Percentiles rank a stretch among this genome's conserved stretches.
phyloP scores from a whole-genome alignment of 2,888 invertebrate genomes.

The Malachius bipustulatus region DNA sequence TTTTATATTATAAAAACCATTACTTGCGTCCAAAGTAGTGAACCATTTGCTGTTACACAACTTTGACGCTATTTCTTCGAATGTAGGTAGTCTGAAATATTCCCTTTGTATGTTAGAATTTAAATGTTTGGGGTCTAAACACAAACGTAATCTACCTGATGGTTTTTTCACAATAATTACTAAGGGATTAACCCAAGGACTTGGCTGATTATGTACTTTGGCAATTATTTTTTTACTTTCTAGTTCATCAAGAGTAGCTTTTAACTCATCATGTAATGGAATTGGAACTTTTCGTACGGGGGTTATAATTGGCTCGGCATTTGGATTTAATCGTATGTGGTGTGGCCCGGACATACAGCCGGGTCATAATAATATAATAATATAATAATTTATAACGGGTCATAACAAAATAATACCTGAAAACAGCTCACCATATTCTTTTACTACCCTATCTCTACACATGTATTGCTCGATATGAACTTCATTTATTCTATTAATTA shows the following conservation, averaged over 20 bases:
- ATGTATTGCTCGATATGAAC: constrained; percentile 8
- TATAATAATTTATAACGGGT: too few relatives aligned
- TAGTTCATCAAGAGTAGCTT: constrained; percentile 11
- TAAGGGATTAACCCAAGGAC: constrained; percentile 14
- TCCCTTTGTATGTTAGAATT: constrained; percentile 22
- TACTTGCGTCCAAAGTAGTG: constrained; percentile 22
- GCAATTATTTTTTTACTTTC: constrained; percentile 11
- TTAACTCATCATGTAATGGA: constrained; percentile 12
- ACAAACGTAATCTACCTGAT: constrained; percentile 20
- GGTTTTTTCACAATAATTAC: constrained; percentile 16
- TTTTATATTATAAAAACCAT: constrained; percentile 19
- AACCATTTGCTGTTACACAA: constrained; percentile 21
- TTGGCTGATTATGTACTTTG: constrained; percentile 6
- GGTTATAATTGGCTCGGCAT: constrained; percentile 13
- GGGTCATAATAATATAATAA: too few relatives aligned
- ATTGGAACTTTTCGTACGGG: constrained; percentile 15
- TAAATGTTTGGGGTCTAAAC: constrained; percentile 25
- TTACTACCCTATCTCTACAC: constrained; percentile 8
- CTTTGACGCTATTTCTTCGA: constrained; percentile 23
- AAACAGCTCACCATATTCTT: constrained; percentile 18
- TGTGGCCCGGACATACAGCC: constrained; percentile 16
- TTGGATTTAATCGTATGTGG: constrained; percentile 16
- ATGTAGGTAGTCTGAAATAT: constrained; percentile 18
- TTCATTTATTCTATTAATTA: constrained; percentile 7
- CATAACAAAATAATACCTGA: too few relatives aligned